These are phyloP conservation scores for Tetanocera ferruginea DNA, from an alignment of 2,888 invertebrate species.

Conservation along the genomic window DNA sequence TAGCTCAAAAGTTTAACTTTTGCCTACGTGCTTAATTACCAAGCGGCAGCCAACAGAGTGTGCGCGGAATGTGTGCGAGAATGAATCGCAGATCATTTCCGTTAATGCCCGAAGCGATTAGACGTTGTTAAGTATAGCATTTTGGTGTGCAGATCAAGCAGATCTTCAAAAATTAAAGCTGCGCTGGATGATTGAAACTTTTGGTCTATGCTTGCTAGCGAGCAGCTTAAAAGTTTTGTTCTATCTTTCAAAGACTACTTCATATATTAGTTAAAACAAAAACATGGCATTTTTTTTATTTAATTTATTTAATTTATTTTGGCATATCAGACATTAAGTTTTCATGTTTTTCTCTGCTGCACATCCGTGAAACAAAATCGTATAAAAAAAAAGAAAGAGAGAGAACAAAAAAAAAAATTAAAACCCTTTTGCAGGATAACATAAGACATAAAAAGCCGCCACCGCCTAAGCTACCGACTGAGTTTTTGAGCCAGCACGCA, in stretches of 20 bases:
- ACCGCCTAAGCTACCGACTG: not conserved
- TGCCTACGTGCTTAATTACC: slow-evolving; percentile 51
- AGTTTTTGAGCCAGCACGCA: not conserved
- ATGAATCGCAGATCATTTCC: slow-evolving; percentile 53
- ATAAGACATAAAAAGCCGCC: slow-evolving; percentile 22
- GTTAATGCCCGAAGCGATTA: slow-evolving; percentile 51
- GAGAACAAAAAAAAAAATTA: not conserved
- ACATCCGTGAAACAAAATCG: not conserved
- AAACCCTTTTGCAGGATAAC: slow-evolving; percentile 25
- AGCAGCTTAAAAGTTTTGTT: not conserved
- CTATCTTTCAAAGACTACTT: not conserved
- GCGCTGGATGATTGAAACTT: not conserved
- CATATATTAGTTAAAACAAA: not conserved
- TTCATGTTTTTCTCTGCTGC: slow-evolving; percentile 8
- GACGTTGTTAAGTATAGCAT: slow-evolving; percentile 41
- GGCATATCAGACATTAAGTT: slow-evolving; percentile 11
- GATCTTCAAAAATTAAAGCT: not conserved
- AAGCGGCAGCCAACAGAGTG: slow-evolving; percentile 15
- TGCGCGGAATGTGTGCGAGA: slow-evolving; percentile 28
- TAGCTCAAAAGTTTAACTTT: not conserved
- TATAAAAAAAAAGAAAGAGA: not conserved
- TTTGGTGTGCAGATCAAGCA: slow-evolving; percentile 29
- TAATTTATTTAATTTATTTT: not conserved
- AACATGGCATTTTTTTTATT: not conserved
- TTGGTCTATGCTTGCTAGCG: not conserved